Evolutionary conservation across 2,888 invertebrate species (phyloP).

Genomic region (Xestia xanthographa): DNA sequence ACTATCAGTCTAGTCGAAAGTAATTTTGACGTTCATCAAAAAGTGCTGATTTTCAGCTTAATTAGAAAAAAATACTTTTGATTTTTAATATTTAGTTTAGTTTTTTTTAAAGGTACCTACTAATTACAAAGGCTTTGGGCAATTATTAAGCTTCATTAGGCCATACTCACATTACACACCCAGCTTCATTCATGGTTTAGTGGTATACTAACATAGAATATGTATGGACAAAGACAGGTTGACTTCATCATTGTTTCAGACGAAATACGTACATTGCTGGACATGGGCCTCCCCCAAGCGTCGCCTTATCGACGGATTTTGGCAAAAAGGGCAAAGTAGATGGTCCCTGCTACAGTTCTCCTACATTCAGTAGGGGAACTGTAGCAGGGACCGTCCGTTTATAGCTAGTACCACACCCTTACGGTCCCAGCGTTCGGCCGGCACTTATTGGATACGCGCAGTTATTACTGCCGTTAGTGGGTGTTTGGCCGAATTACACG

Average conservation of each 20-base stretch:
- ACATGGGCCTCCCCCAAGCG: not conserved
- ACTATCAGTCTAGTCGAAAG: not conserved
- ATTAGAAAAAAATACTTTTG: no score
- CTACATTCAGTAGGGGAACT: no score
- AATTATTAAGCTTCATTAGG: not conserved
- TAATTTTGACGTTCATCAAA: not conserved
- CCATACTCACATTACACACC: no score
- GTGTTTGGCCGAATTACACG: conserved; percentile 74
- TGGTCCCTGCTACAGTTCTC: not conserved
- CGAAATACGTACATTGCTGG: not conserved
- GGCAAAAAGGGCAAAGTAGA: not conserved
- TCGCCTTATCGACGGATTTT: not conserved
- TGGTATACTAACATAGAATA: not conserved
- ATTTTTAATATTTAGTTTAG: not conserved
- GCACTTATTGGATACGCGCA: conserved; percentile 81
- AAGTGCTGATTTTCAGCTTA: not conserved
- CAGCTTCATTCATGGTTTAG: not conserved
- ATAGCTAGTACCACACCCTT: not conserved
- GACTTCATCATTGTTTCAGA: not conserved
- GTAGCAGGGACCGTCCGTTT: no score
- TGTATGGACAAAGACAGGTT: not conserved
- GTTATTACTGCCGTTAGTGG: conserved; percentile 80
- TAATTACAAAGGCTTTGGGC: not conserved
- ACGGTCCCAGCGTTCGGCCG: conserved; percentile 53
- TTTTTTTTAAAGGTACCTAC: not conserved